phyloP scores from a whole-genome alignment of 2,888 invertebrate species.

The Plagodis pulveraria region DNA sequence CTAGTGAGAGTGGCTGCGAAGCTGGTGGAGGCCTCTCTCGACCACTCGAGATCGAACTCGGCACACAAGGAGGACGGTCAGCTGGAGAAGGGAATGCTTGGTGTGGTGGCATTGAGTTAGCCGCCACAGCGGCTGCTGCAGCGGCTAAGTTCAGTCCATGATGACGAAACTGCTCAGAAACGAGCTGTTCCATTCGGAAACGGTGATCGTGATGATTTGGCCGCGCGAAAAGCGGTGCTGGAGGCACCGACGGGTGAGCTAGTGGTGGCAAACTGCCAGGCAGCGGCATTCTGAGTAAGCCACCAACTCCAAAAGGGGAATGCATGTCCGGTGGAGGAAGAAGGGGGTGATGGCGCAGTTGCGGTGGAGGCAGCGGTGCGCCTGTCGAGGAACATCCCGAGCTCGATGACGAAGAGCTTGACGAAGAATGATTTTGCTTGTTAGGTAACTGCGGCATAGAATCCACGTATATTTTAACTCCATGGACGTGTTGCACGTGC shows the following conservation, averaged over 20 bases:
- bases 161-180: slow-evolving; percentile 92
- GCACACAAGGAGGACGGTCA: slow-evolving; percentile 82
- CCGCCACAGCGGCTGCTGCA: slow-evolving; percentile 89
- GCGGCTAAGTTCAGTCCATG: slow-evolving; percentile 91
- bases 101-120: slow-evolving; percentile 86
- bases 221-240: slow-evolving; percentile 90
- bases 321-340: slow-evolving; percentile 90
- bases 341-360: slow-evolving; percentile 87
- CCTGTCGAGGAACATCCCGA: slow-evolving; percentile 82
- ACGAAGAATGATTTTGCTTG: slow-evolving; percentile 85
- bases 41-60: slow-evolving; percentile 80
- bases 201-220: slow-evolving; percentile 91
- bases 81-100: slow-evolving; percentile 86
- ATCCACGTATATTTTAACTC: slow-evolving; percentile 96
- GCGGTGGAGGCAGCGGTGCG: slow-evolving; percentile 85
- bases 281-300: slow-evolving; percentile 90
- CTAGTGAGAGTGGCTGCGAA: slow-evolving; percentile 89
- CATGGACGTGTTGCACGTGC: slow-evolving; percentile 97
- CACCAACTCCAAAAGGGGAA: slow-evolving; percentile 90
- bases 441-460: slow-evolving; percentile 70
- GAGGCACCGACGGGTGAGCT: slow-evolving; percentile 89
- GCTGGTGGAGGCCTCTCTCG: slow-evolving; percentile 78
- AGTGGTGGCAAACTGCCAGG: slow-evolving; percentile 86
- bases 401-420: slow-evolving; percentile 84
- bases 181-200: slow-evolving; percentile 93